Evolutionary conservation across 2,797 vertebrate species (phyloP), one percentile per base, ranked within the genome.

Genomic region (Margarornis squamiger): DNA sequence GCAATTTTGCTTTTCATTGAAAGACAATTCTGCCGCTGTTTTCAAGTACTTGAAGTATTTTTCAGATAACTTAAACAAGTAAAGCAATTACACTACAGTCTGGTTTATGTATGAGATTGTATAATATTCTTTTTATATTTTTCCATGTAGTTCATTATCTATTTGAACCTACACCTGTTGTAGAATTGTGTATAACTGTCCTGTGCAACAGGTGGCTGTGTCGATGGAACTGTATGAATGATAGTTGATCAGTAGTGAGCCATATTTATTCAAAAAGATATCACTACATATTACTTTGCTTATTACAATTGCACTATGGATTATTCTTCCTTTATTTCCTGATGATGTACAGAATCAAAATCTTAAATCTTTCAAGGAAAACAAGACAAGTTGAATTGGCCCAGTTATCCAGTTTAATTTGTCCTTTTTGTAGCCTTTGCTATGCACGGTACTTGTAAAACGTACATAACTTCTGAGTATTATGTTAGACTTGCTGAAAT

Each of bases 291-390:
- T 95, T 95, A 89, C 48, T 93, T 91, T 97, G 97, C 97, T 97
- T 91, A 96, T 96, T 97, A 95, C 97, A 90, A 97, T 96, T 96
- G 97, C 97, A 97, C 98, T 98, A 97, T 96, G 96, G 96, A 86
- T 96, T 96, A 93, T 95, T 95, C 94, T 97, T 96, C 97, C 91
- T 72, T 93, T 95, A 90, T 96, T 96, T 96, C 86, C 94, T 93
- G 91, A 71, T 91, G 62, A 63, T 98, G 97, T 98, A 98, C 94
- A 98, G 97, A 97, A 85, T 95, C 88, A 89, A 78, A 87, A 97
- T 90, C 92, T 91, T 93, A 92, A 97, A 82, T 72, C 95, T 96
- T 96, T 97, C 80, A 86, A 97, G 93, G 94, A 95, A 91, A 93
- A 57, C 46, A 88, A 93, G 95, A 96, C 97, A 94, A 97, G 96